Conservation (phyloP, 2,113 vertebrate genomes). For the Cichladusa arquata region DNA sequence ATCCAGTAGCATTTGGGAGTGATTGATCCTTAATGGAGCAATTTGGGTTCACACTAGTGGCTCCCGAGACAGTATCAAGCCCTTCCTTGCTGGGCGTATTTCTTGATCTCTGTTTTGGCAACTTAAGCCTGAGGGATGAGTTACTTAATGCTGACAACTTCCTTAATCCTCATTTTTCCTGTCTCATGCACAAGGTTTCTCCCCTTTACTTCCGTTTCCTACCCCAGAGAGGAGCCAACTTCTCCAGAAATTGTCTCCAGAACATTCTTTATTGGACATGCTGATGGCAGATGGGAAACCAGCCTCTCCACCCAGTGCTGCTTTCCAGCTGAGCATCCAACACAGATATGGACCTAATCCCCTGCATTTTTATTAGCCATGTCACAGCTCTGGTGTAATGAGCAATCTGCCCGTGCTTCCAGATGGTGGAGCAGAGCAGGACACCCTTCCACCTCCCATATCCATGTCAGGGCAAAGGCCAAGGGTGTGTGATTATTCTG, state of each 20-base stretch:
- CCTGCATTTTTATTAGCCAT: background rate
- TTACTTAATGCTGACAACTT: background rate
- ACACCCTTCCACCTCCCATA: background rate
- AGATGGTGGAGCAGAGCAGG: background rate
- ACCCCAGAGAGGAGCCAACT: background rate
- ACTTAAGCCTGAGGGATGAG: background rate
- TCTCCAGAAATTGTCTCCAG: background rate
- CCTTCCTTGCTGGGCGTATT: background rate
- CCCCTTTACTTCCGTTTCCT: background rate
- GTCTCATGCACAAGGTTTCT: background rate
- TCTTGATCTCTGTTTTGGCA: conserved; percentile 4
- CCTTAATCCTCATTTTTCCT: background rate
- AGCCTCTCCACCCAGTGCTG: background rate
- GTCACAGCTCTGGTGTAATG: background rate
- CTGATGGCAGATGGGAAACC: background rate
- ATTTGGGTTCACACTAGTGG: background rate
- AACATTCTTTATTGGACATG: rapidly evolving
- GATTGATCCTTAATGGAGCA: background rate
- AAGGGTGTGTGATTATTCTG: background rate
- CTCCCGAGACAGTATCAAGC: background rate
- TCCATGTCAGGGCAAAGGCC: background rate
- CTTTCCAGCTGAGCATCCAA: background rate
- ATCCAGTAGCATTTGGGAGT: background rate
- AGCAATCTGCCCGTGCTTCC: background rate
- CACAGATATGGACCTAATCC: background rate